Evolutionary conservation across 2,113 vertebrate species (phyloP), one percentile per base, ranked within the genome.

Genomic region (Alethe castanea): DNA sequence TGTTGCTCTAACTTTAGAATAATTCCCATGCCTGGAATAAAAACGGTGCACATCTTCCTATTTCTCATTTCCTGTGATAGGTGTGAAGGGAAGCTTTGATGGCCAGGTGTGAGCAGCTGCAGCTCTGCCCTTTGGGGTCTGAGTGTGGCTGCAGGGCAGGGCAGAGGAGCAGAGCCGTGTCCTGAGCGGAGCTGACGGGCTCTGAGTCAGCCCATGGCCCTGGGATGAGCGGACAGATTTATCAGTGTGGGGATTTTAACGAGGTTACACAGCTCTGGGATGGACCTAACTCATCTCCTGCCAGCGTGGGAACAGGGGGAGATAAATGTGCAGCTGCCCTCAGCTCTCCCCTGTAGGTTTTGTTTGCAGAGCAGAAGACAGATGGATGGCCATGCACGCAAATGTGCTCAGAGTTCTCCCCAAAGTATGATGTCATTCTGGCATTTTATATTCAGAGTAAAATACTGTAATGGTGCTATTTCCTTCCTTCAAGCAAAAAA

Each of bases 401-500:
- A 59, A 69, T 29, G 38, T 9, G 50, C 50, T 64, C 59, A 50
- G 62, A 19, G 40, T 59, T 73, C 52, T 94, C 67, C 76, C 67
- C 4, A 3, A 59, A 94, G 82, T 81, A 31, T 83, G 88, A 90
- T 70, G 72, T 92, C 79, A 92, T 38, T 35, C 59, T 54, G 36
- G 5, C 8, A 23, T 36, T 92, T 80, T 70, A 33, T 59, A 73
- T 66, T 71, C 76, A 52, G 47, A 28, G 35, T 77, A 77, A 95
- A 90, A 78, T 84, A 36, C 78, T 92, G 20, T 87, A 94, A 94
- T 60, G 61, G 73, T 16, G 33, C 28, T 31, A 5, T 81, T 95
- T 91, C 61, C 53, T 87, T 71, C 65, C 86, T 91, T 92, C 83
- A 40, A 86, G 76, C 48, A 89, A 90, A 86, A 74, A 91, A 89